These are phyloP conservation scores for Orthonyx spaldingii DNA, from an alignment of 2,113 vertebrate genomes.

Conservation along the genomic window DNA sequence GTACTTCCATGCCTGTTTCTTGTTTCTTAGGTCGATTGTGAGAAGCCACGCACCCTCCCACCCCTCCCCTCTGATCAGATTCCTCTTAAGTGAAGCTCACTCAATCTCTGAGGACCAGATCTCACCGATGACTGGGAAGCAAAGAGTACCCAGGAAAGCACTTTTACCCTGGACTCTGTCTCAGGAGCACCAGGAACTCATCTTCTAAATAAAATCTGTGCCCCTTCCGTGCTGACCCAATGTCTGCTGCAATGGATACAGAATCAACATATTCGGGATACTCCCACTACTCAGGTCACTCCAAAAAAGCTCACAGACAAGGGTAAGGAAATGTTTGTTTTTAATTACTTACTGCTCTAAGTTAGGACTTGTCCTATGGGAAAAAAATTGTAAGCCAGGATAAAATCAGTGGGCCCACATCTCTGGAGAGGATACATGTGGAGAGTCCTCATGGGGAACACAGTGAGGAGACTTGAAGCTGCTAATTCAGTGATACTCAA, in stretches of 20 bases:
- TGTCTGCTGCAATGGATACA: constrained; percentile 86
- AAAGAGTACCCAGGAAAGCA: neutral
- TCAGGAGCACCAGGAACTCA: neutral
- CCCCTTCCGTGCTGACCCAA: neutral
- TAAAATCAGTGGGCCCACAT: neutral
- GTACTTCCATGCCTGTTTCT: neutral
- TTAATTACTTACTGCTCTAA: neutral
- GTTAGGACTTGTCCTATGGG: neutral
- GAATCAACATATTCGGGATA: constrained; percentile 95
- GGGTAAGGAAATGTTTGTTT: constrained; percentile 75
- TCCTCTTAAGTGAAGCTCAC: neutral
- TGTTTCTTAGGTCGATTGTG: neutral
- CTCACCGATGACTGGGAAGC: constrained; percentile 19
- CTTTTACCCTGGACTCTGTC: constrained; percentile 33
- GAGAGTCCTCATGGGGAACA: neutral
- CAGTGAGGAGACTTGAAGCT: neutral
- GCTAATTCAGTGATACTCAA: neutral
- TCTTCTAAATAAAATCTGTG: neutral
- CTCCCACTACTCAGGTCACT: constrained; percentile 93
- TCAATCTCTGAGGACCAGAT: neutral
- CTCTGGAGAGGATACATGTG: neutral
- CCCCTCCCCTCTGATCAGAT: neutral
- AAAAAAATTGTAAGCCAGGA: neutral
- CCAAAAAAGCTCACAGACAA: constrained; percentile 89
- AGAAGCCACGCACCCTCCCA: neutral